Percentiles rank a stretch among this genome's conserved stretches.
Evolutionary conservation across 2,113 vertebrate genomes (phyloP).

Genomic region (Thunnus maccoyii): DNA sequence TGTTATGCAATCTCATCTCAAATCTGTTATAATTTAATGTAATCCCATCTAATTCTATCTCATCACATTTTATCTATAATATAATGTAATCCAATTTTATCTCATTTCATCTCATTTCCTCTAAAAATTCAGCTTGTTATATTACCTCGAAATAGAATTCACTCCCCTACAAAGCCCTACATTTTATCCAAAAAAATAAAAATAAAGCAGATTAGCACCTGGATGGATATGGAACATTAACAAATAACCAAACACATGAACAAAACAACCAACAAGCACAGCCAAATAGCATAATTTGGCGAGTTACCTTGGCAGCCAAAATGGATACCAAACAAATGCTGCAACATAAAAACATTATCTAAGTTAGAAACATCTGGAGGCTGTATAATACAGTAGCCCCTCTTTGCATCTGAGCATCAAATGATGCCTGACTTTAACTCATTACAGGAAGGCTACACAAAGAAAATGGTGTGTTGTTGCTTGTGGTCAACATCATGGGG

Average conservation of each 20-base stretch:
- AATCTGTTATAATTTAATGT: background rate
- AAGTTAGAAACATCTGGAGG: no score
- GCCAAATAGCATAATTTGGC: no score
- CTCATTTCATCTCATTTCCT: background rate
- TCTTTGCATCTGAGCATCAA: background rate
- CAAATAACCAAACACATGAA: no score
- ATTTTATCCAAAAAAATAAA: background rate
- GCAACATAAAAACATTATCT: no score
- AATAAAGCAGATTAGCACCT: no score
- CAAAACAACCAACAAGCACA: no score
- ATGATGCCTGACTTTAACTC: background rate
- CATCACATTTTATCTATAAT: background rate
- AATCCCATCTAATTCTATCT: background rate
- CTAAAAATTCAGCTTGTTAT: background rate
- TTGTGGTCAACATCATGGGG: constrained; percentile 30
- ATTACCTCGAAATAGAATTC: background rate
- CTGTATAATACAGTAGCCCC: no score
- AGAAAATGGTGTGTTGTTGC: constrained; percentile 38
- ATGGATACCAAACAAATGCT: no score
- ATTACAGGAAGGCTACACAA: constrained; percentile 8
- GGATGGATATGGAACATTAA: no score
- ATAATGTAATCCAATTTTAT: background rate
- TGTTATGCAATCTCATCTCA: background rate
- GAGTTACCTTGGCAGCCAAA: no score
- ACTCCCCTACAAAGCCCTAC: background rate